Base-by-base conservation (phyloP, 2,888 invertebrate species). In the Meiosimyza decipiens region DNA sequence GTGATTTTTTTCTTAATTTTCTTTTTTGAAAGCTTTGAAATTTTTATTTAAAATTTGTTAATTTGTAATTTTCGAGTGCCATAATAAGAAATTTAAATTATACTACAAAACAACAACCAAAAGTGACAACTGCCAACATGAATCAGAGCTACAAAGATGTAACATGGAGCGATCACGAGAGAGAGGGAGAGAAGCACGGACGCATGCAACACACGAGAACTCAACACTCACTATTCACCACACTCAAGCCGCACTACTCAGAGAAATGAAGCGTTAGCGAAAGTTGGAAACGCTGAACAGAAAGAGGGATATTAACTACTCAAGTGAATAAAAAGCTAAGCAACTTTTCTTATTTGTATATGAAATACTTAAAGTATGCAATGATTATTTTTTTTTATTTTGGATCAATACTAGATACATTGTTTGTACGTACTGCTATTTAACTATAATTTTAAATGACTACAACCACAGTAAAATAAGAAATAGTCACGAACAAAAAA, bases 21-120 rank as follows among this genome's bases (percentile, higher is more conserved):
- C 59, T 64, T 63, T 18, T 40, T 16, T 60, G 33, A 51, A 57
- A 55, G 54, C 28, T 73, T 40, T 52, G 65, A 69, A 64, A 40
- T 50, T 64, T 50, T 64, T 64, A 50, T 49, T 64, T 70, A 18
- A 28, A 52, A 52, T 55, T 62, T 55, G 40, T 63, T 40, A 40
- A 40, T 40, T 51, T 49, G 47, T 28, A 66, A 68, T 68, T 67
- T 72, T 65, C 68, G 73, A 72, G 75, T 75, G 75, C 75, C 75
- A 75, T 75, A 75, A 69, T 57, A 63, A 40, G 51, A 67, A 40
- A 33, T 55, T 28, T 33, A 9, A 71, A 22, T 40, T 18, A 15
- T 33, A 16, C 3, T 49, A 55, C 16, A 63, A 73, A 33, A 55
- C 22, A 55, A 13, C 63, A 50, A 59, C 9, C 7, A 22, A 60